These are phyloP conservation scores for Athrips mouffetella DNA, from an alignment of 2,888 invertebrate species.

Conservation along the genomic window DNA sequence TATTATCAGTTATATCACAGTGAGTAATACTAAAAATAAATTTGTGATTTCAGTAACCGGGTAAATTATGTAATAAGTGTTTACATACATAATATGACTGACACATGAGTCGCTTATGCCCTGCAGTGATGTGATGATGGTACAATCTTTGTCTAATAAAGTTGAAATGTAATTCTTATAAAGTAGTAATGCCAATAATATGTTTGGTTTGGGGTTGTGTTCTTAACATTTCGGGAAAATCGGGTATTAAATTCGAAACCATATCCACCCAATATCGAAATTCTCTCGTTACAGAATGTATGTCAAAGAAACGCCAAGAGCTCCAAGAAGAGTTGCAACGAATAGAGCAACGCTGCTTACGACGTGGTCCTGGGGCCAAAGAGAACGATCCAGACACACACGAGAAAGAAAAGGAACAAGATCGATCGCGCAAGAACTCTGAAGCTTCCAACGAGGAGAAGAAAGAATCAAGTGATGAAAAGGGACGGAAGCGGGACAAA, in stretches of 20 bases:
- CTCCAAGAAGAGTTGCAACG: constrained; percentile 81
- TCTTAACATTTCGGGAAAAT: no score
- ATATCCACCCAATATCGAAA: no score
- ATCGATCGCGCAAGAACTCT: constrained; percentile 14
- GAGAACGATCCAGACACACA: constrained; percentile 44
- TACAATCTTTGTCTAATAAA: no score
- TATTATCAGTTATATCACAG: constrained; percentile 57
- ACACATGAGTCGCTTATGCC: no score
- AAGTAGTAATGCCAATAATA: no score
- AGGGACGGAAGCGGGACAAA: constrained; percentile 54
- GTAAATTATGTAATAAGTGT: no score
- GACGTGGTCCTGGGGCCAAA: constrained; percentile 49
- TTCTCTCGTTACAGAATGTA: constrained; percentile 69
- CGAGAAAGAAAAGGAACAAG: neutral
- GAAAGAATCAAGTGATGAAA: constrained; percentile 26
- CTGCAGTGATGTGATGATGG: no score
- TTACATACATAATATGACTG: no score
- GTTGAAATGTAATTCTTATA: no score
- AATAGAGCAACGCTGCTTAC: constrained; percentile 77
- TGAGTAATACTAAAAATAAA: constrained; percentile 41
- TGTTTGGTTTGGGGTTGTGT: neutral
- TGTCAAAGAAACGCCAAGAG: constrained; percentile 80
- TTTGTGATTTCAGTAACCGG: no score
- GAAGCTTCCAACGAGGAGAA: constrained; percentile 19
- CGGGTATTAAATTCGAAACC: no score